phyloP scores from a whole-genome alignment of 2,888 invertebrate species.

The Slavum lentiscoides region DNA sequence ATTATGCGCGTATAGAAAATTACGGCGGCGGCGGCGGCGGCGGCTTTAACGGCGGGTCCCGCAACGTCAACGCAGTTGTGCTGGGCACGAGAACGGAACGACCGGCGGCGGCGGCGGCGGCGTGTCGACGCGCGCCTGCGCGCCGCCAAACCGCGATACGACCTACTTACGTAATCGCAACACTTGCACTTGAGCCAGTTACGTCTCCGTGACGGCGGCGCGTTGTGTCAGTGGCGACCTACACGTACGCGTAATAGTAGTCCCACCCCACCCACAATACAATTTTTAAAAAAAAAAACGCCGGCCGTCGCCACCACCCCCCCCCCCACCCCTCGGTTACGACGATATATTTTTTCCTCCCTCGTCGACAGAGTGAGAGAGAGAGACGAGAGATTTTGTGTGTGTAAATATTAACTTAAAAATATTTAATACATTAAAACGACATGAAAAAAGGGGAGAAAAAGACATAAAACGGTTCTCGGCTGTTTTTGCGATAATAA shows the following conservation, averaged over 20 bases:
- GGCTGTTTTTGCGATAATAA: too few species aligned
- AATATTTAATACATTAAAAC: too few species aligned
- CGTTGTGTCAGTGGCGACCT: slow-evolving; percentile 52
- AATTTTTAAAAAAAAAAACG: too few species aligned
- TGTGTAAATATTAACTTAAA: too few species aligned
- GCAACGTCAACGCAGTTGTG: slow-evolving; percentile 52
- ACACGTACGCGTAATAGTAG: too few species aligned
- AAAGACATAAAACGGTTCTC: too few species aligned
- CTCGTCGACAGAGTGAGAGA: too few species aligned
- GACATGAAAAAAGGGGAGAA: too few species aligned
- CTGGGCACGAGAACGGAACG: slow-evolving; percentile 53
- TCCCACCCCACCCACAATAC: too few species aligned
- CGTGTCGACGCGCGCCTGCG: slow-evolving; percentile 35
- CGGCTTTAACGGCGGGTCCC: background rate
- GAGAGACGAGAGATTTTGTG: too few species aligned
- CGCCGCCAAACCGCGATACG: slow-evolving; percentile 53
- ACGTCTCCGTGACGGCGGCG: slow-evolving; percentile 52
- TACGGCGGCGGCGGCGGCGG: background rate
- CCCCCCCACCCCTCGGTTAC: background rate
- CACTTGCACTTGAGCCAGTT: slow-evolving; percentile 56
- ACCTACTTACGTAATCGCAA: slow-evolving; percentile 56
- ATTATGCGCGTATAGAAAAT: too few species aligned
- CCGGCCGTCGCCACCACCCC: background rate
- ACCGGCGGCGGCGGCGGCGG: background rate
- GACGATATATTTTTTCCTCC: too few species aligned